phyloP scores from a whole-genome alignment of 1,140 invertebrate genomes.

The Ruditapes philippinarum region DNA sequence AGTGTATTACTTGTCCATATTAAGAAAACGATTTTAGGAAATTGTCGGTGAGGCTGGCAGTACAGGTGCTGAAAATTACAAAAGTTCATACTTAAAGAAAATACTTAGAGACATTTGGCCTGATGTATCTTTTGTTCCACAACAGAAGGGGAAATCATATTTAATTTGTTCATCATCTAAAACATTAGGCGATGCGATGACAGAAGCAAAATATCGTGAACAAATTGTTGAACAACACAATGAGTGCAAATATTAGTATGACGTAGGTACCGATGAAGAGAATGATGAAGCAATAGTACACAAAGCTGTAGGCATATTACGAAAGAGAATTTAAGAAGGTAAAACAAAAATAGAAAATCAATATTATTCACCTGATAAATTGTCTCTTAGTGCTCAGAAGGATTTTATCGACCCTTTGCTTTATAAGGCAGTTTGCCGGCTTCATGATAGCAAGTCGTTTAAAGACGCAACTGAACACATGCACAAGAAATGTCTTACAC shows the following conservation, averaged over 20 bases:
- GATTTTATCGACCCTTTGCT: neutral
- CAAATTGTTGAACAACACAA: no score
- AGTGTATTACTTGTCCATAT: neutral
- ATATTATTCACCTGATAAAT: slow-evolving; percentile 27
- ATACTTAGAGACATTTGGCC: neutral
- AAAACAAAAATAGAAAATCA: slow-evolving; percentile 5
- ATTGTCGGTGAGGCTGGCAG: neutral
- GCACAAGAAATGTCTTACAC: neutral
- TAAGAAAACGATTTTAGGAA: neutral
- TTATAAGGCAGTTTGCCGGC: neutral
- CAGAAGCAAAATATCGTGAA: neutral
- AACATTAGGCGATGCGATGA: neutral
- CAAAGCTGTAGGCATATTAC: slow-evolving; percentile 2
- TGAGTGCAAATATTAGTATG: no score
- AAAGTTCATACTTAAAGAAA: neutral
- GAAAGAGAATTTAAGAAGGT: neutral
- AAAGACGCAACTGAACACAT: neutral
- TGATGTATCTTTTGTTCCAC: neutral
- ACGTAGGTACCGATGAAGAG: neutral
- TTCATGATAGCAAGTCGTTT: no score
- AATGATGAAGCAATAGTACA: slow-evolving; percentile 10
- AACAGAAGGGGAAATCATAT: neutral
- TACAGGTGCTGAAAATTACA: neutral
- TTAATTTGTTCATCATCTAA: neutral
- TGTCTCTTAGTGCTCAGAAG: neutral